Base-by-base conservation (phyloP, 2,888 invertebrate species). In the Ophion slaviceki region DNA sequence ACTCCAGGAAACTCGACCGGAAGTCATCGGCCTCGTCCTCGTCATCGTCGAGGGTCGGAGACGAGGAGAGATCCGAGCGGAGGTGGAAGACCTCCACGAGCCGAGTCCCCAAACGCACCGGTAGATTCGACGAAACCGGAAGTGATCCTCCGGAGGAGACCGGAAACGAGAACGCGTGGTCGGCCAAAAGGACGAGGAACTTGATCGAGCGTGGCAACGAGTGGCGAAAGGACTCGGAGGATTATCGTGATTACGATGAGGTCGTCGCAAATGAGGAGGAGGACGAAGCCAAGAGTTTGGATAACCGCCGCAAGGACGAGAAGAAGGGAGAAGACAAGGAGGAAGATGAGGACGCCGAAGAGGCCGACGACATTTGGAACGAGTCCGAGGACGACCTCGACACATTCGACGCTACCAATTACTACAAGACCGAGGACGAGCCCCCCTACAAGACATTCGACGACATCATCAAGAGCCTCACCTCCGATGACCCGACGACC, bases 381-480 rank as follows among this genome's bases (percentile, higher is more conserved):
- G 84, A 86, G 10, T 83, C 84, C 10, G 87, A 89, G 0, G 87
- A 87, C 3, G 78, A 82, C 20, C 24, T 53, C 2, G 90, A 90
- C 3, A 89, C 89, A 28, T 76, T 90, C n/a, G 91, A 92, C 59
- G 89, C 89, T n/a, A 82, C 85, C 28, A 90, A 92, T 84, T 91
- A 91, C 17, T 89, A 91, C 76, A 89, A 89, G 64, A 87, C 75
- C 72, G 89, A 91, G 20, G 83, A 88, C 47, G 88, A 90, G 77
- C 83, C 92, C 0, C 89, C 91, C 4, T 80, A 92, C 80, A 91
- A 89, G 81, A 92, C 91, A 1, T 93, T 90, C 88, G 93, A 94
- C 68, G 93, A 93, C n/a, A 92, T 94, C 57, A 93, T 94, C 76
- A 89, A 91, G 59, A 89, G 91, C 36, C 87, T 93, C 47, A 93